A percentile compares a stretch with the other conserved stretches of the same genome.
phyloP scores from a whole-genome alignment of 2,888 invertebrate genomes.

The Villa cingulata region DNA sequence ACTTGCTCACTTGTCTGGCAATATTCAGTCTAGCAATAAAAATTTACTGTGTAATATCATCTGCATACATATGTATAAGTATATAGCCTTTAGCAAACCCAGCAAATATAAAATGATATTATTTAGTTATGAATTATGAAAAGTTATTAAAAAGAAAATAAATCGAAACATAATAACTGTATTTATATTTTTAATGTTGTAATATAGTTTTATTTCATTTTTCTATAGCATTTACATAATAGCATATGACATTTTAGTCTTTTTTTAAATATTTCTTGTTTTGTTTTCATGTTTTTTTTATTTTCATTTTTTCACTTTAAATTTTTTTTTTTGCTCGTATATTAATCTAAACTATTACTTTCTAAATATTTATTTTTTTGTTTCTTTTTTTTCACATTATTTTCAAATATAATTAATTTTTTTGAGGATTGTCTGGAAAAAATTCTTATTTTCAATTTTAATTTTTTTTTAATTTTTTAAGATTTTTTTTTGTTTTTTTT shows the following conservation, averaged over 20 bases:
- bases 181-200: no score
- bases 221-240: constrained; percentile 18
- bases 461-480: constrained; percentile 11
- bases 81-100: no score
- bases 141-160: no score
- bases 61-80: no score
- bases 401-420: background rate
- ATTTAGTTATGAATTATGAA: no score
- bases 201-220: constrained; percentile 11
- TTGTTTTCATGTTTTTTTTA: constrained; percentile 7
- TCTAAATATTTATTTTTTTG: background rate
- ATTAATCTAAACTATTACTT: constrained; percentile 4
- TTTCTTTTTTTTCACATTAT: constrained; percentile 1
- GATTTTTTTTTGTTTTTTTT: constrained; percentile 11
- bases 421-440: constrained; percentile 20
- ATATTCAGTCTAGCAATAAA: no score
- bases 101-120: no score
- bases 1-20: no score
- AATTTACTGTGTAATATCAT: no score
- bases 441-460: constrained; percentile 15
- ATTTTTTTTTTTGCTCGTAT: constrained; percentile 1
- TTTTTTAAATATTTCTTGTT: constrained; percentile 10
- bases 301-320: background rate
- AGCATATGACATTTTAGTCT: constrained; percentile 18
- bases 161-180: no score